Evolutionary conservation across 2,888 invertebrate species (phyloP), one percentile per base, ranked within the genome.

Genomic region (Dicranocentrus wangi): DNA sequence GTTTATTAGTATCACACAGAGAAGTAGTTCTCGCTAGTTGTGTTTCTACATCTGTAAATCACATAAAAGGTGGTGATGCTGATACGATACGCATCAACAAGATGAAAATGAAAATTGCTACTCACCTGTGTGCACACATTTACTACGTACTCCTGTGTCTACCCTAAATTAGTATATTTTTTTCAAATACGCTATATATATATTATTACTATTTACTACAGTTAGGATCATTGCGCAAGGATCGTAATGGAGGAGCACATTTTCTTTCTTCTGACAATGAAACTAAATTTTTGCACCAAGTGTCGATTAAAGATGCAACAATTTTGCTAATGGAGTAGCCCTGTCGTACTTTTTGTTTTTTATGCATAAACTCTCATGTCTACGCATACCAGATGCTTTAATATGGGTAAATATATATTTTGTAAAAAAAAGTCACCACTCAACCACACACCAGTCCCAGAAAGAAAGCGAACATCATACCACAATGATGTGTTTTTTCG

Each of bases 21-120:
- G 47, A 5, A 53, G 8, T n/a, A 10, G 47, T 15, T 47, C 2
- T 47, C 17, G 15, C 15, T 47, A n/a, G n/a, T n/a, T 47, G 47
- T 47, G 2, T 47, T 3, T 47, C 47, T 2, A 23, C 19, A 53
- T 53, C 19, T 21, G 21, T 53, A 53, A 53, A 53, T 53, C 53
- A 53, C 53, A 47, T 47, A 47, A 47, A 47, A 47, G 47, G 47
- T n/a, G 47, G 15, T 47, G 47, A n/a, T 47, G 47, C 10, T 47
- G 47, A 47, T 47, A 47, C 47, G 47, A 47, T 47, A 47, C 47
- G 47, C 47, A 47, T 47, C 47, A 47, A 47, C n/a, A 47, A 47
- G 15, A 47, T 47, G 13, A 47, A 47, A 47, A 47, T 47, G 47
- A n/a, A n/a, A 47, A 47, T 47, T 47, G 47, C n/a, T 47, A 47